Percentiles rank a stretch among this genome's conserved stretches.
Conservation (phyloP, 92 coral and sea anemone genomes). For the Meandrina meandrites region DNA sequence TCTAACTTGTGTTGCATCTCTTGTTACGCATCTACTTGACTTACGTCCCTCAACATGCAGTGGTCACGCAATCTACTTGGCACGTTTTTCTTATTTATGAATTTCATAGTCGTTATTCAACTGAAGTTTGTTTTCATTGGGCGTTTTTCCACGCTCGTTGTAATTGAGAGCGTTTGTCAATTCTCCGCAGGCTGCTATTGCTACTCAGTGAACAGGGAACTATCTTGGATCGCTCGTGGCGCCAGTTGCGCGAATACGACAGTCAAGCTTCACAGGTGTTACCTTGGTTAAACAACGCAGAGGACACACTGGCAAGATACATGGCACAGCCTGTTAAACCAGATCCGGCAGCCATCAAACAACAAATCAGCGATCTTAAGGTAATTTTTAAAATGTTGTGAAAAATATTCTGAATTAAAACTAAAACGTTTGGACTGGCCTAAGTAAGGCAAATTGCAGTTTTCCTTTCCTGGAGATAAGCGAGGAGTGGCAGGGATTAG, state of each 20-base stretch:
- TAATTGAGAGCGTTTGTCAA: neutral
- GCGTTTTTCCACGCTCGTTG: neutral
- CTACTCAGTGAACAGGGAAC: conserved; percentile 90
- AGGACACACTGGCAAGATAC: conserved; percentile 77
- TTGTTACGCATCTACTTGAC: neutral
- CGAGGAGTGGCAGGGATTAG: neutral
- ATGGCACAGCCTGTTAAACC: conserved; percentile 86
- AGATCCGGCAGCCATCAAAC: conserved; percentile 64
- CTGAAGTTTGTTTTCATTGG: neutral
- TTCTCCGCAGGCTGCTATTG: conserved; percentile 63
- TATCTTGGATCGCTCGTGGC: conserved; percentile 90
- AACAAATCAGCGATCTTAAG: conserved; percentile 84
- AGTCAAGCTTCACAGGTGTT: conserved; percentile 84
- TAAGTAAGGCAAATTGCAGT: too few relatives aligned
- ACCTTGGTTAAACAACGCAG: conserved; percentile 92
- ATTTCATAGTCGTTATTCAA: neutral
- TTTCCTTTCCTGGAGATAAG: neutral
- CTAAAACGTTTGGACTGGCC: neutral
- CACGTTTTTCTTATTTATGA: neutral
- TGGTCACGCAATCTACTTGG: neutral
- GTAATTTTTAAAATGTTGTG: conserved; percentile 26
- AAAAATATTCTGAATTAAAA: too few relatives aligned
- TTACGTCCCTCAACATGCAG: neutral
- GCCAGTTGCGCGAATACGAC: conserved; percentile 94
- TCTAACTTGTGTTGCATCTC: neutral